phyloP scores from a whole-genome alignment of 2,113 vertebrate species.

The Sebastes fasciatus region DNA sequence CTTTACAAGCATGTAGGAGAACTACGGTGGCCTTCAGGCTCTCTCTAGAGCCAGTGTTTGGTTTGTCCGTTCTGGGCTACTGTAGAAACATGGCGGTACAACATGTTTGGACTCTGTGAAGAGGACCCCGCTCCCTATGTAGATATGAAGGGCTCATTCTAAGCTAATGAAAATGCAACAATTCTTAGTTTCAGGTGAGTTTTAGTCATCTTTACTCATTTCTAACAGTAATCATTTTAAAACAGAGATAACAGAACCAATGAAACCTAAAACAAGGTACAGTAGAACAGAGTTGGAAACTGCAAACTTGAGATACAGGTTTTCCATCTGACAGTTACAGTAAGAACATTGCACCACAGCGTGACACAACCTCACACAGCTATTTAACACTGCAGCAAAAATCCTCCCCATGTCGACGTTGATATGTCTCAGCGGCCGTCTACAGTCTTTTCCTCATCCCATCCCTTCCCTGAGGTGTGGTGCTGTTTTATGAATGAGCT shows the following conservation, averaged over 20 bases:
- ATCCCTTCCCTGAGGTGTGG: slow-evolving; percentile 62
- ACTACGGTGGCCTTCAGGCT: no score
- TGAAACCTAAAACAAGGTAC: background rate
- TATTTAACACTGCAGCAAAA: slow-evolving; percentile 66
- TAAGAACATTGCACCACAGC: slow-evolving; percentile 13
- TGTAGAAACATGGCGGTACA: no score
- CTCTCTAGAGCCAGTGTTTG: no score
- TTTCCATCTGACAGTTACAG: slow-evolving; percentile 28
- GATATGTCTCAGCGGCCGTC: slow-evolving; percentile 46
- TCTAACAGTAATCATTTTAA: background rate
- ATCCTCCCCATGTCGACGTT: slow-evolving; percentile 37
- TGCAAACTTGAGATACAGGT: background rate
- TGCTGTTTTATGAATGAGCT: slow-evolving; percentile 81
- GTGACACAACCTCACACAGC: slow-evolving; percentile 28
- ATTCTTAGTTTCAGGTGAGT: no score
- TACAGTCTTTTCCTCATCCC: slow-evolving; percentile 50
- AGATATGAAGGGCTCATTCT: no score
- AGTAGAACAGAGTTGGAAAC: background rate
- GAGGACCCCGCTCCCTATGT: no score
- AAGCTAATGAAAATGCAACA: no score
- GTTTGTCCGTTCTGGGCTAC: no score
- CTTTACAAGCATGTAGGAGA: no score
- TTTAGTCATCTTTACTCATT: background rate
- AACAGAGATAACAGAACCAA: background rate
- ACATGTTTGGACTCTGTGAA: no score